Conservation (phyloP, 2,113 vertebrate species). For the Morone chrysops region DNA sequence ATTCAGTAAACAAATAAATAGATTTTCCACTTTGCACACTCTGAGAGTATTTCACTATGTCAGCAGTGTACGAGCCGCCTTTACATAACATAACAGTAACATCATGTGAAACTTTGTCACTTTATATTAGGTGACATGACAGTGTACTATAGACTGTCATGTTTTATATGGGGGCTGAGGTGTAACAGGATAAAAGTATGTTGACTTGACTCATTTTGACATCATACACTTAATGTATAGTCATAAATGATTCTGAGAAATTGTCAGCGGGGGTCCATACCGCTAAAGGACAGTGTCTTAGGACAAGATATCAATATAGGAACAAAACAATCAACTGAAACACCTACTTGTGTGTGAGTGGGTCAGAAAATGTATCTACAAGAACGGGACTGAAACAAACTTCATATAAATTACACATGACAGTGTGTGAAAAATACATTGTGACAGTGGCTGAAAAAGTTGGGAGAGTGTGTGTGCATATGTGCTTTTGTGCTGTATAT, state of each 20-base stretch:
- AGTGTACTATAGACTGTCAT: conserved; percentile 47
- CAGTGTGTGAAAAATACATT: too few relatives aligned
- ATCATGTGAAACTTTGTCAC: conserved; percentile 40
- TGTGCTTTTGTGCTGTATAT: not conserved
- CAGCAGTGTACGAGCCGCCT: conserved; percentile 28
- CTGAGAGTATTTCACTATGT: conserved; percentile 19
- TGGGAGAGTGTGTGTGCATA: not conserved
- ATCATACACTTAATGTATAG: not conserved
- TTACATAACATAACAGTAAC: conserved; percentile 20
- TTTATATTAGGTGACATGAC: conserved; percentile 21
- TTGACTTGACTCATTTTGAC: conserved; percentile 21
- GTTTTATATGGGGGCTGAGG: conserved; percentile 27
- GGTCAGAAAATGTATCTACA: not conserved
- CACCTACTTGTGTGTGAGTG: not conserved
- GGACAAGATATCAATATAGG: not conserved
- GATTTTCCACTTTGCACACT: not conserved
- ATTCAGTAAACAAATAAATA: too few relatives aligned
- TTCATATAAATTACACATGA: not conserved
- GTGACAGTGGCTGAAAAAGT: not conserved
- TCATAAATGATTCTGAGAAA: not conserved
- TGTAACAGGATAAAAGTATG: conserved; percentile 20
- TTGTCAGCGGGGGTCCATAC: not conserved
- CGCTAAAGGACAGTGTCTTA: not conserved
- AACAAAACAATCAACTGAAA: not conserved
- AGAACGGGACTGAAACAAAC: too few relatives aligned